A percentile compares a stretch with the other conserved stretches of the same genome.
These are phyloP conservation scores for Nymphalis io DNA, from an alignment of 1,140 invertebrate species.

Conservation along the genomic window DNA sequence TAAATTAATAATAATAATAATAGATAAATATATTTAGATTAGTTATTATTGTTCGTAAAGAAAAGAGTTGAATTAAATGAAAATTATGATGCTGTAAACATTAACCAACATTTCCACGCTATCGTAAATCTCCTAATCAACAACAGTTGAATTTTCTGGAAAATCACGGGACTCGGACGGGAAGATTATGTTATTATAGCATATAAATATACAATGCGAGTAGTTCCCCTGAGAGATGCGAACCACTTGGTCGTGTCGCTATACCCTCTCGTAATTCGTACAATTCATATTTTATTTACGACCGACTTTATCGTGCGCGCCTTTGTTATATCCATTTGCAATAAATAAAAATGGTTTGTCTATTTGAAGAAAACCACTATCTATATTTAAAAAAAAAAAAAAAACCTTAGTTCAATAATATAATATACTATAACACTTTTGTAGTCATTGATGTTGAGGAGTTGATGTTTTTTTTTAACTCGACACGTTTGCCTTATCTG, in stretches of 20 bases:
- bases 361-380: conserved; percentile 10
- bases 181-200: conserved; percentile 30
- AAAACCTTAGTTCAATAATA: neutral
- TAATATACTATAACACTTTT: neutral
- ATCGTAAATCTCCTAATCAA: neutral
- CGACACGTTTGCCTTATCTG: too few relatives aligned
- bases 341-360: conserved; percentile 21
- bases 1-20: too few relatives aligned
- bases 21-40: too few relatives aligned
- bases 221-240: conserved; percentile 28
- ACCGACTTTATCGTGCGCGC: conserved; percentile 15
- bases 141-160: conserved; percentile 1
- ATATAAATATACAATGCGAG: conserved; percentile 38
- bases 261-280: conserved; percentile 26
- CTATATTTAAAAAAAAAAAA: neutral
- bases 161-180: conserved; percentile 14
- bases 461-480: too few relatives aligned
- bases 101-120: neutral
- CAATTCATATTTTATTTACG: conserved; percentile 39
- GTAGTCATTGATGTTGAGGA: too few relatives aligned
- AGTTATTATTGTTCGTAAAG: too few relatives aligned
- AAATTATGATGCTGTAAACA: neutral
- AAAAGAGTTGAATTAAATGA: too few relatives aligned
- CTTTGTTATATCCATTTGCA: conserved; percentile 17
- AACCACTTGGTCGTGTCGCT: conserved; percentile 36